Conservation (phyloP, 2,113 vertebrate species). For the Bucco capensis region DNA sequence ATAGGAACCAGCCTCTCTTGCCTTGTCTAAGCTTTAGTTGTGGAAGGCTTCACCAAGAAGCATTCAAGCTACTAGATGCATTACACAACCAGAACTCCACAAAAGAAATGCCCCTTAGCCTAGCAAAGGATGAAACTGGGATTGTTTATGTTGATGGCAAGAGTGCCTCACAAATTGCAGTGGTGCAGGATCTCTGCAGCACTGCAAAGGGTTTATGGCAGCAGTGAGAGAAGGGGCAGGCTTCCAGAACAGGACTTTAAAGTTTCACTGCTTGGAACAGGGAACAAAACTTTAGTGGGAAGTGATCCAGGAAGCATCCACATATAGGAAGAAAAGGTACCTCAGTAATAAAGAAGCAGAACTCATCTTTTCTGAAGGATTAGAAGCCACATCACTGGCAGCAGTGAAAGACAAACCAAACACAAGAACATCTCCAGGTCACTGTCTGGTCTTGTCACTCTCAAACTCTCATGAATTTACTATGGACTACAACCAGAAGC, state of each 20-base stretch:
- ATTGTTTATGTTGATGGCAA: neutral
- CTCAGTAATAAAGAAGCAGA: neutral
- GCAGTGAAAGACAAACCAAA: neutral
- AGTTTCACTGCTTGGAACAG: neutral
- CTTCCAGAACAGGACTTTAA: neutral
- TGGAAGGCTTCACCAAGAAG: neutral
- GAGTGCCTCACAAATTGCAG: neutral
- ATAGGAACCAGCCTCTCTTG: neutral
- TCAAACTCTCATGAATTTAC: neutral
- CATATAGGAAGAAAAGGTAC: neutral
- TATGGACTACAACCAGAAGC: neutral
- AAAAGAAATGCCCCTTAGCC: neutral
- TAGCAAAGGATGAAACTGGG: neutral
- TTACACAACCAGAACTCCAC: neutral
- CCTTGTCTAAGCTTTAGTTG: neutral
- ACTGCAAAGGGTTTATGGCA: neutral
- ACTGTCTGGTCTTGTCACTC: neutral
- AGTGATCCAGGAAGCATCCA: neutral
- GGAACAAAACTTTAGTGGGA: neutral
- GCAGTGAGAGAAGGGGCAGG: neutral
- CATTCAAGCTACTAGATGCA: neutral
- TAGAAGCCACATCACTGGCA: neutral
- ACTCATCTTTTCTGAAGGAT: neutral
- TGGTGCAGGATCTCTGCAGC: neutral
- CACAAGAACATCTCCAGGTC: neutral